Evolutionary conservation across 2,797 vertebrate genomes (phyloP), one percentile per base, ranked within the genome.

Genomic region (Aulostomus chinensis): DNA sequence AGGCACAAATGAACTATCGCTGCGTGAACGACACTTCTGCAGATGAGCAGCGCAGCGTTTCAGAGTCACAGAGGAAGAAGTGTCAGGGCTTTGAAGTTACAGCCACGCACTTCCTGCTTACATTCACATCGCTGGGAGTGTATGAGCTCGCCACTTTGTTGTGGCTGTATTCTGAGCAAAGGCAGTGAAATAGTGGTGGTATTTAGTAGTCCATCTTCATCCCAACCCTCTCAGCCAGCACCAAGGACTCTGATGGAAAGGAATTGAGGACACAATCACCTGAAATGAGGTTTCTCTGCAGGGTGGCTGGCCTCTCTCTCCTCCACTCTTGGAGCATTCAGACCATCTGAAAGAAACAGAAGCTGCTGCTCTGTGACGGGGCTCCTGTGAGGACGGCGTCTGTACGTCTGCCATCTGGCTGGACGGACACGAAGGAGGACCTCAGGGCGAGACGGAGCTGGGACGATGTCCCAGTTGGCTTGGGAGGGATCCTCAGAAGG

Each of bases 281-380:
- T 37, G 51, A 52, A 34, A 50, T 50, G 20, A 60, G 61, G 40
- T 38, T 49, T 47, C 59, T 53, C 73, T 11, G 52, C 45, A 8
- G 54, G 70, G 15, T 2, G 6, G 52, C 31, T 16, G 30, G 41
- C 49, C 50, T 46, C 30, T n/a, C n/a, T 31, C 47, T 18, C 25
- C 30, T 10, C 0, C 15, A 21, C 36, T 70, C 29, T 28, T 3
- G 16, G 9, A 31, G 42, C 55, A 54, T 30, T 51, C 30, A 22
- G 1, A 33, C 53, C 68, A 65, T 49, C 48, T 50, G 46, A 55
- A 67, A 61, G 54, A 24, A 59, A 30, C 24, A 7, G 29, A 20
- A 51, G 49, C 50, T 14, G 9, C 46, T 11, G 17, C 51, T 42
- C 9, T 38, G 16, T 0, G 5, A 21, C 7, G 43, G 38, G 36